Evolutionary conservation across 2,113 vertebrate genomes (phyloP), one percentile per base, ranked within the genome.

Genomic region (Mola mola): DNA sequence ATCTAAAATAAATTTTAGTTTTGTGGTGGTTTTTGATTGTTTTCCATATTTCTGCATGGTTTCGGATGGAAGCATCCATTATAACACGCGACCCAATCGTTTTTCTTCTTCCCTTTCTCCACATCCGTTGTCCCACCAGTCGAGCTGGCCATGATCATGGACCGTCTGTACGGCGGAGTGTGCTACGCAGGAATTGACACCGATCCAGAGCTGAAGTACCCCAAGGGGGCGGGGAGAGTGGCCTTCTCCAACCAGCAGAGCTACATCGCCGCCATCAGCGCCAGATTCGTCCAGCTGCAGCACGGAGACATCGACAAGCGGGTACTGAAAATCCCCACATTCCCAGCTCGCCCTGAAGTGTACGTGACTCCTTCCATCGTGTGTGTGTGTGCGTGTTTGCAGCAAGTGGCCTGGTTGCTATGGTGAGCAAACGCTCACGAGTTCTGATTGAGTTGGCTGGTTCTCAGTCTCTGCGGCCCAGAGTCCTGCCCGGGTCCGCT

Each of bases 171-270:
- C 10, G 97, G 97, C 15, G 97, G 97, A 57, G 97, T 98, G 50
- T 98, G 97, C 89, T 98, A 98, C 0, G 96, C 96, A 10, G 96
- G 96, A 66, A 98, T 98, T 25, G 96, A 98, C 79, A 98, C 96
- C 0, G 96, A 98, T 86, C 96, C 96, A 13, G 96, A 98, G 89
- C 91, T 98, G 24, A 98, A 98, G 90, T 98, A 98, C 75, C 96
- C 96, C 11, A 98, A 98, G 89, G 96, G 96, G 79, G 96, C 96
- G 37, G 96, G 96, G 8, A 94, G 96, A 56, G 96, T 98, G 78
- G 96, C 96, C 86, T 98, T 98, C 87, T 98, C 96, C 86, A 98
- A 98, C 92, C 96, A 98, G 72, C 96, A 98, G 93, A 98, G 97
- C 79, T 98, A 98, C 47, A 98, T 98, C 56, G 97, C 97, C 52